Conservation (phyloP, 2,888 invertebrate genomes). For the Cetonia aurata region DNA sequence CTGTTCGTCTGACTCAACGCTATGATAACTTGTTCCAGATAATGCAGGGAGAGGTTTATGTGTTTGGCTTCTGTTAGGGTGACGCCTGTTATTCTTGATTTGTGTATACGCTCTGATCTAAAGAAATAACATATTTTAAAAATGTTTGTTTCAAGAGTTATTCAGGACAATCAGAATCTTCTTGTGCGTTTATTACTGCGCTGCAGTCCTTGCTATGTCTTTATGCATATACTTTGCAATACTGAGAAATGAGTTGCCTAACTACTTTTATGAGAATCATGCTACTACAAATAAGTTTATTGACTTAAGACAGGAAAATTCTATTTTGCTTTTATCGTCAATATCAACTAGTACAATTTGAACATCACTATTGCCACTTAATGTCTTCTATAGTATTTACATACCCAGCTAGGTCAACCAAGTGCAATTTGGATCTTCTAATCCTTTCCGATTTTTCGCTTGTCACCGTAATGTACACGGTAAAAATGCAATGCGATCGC, state of each 20-base stretch:
- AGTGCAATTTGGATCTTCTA: slow-evolving; percentile 68
- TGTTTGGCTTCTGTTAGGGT: slow-evolving; percentile 68
- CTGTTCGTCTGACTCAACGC: slow-evolving; percentile 63
- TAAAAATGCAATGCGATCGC: slow-evolving; percentile 71
- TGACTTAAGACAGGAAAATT: too few relatives aligned
- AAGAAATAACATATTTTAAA: slow-evolving; percentile 33
- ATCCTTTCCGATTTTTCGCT: slow-evolving; percentile 60
- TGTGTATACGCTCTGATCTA: slow-evolving; percentile 69
- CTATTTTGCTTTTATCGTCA: background rate
- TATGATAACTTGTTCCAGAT: slow-evolving; percentile 68
- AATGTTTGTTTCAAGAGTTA: too few relatives aligned
- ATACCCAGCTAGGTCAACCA: slow-evolving; percentile 71
- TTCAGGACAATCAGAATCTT: too few relatives aligned
- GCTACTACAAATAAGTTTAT: too few relatives aligned
- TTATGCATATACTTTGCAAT: too few relatives aligned
- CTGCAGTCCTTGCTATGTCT: too few relatives aligned
- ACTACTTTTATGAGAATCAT: background rate
- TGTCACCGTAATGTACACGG: slow-evolving; percentile 66
- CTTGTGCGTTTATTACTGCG: too few relatives aligned
- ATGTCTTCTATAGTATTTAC: background rate
- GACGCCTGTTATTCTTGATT: slow-evolving; percentile 66
- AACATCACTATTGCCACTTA: background rate
- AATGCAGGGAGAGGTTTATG: slow-evolving; percentile 71
- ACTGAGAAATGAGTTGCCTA: slow-evolving; percentile 5
- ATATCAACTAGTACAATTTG: background rate